Percentiles rank a stretch among this genome's conserved stretches.
These are phyloP conservation scores for Synchiropus splendidus DNA, from an alignment of 2,113 vertebrate genomes.

Conservation along the genomic window DNA sequence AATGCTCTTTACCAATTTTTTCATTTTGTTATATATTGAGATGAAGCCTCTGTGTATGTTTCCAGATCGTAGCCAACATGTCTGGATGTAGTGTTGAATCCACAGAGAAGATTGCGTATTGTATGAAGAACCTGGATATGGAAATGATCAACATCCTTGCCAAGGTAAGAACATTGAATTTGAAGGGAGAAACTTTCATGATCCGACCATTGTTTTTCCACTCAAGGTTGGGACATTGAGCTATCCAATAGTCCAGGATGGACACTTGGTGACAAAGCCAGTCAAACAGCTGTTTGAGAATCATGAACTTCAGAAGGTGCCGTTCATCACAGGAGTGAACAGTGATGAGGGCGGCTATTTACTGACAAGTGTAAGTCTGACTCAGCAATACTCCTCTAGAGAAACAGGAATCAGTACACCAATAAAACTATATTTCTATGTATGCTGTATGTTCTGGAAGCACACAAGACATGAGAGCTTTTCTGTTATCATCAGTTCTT, in stretches of 20 bases:
- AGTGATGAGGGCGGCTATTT: constrained; percentile 3
- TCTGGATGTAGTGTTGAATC: constrained; percentile 55
- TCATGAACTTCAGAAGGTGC: constrained; percentile 1
- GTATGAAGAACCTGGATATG: constrained; percentile 47
- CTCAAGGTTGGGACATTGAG: background rate
- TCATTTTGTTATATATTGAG: background rate
- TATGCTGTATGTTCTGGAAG: too few relatives aligned
- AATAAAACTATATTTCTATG: too few relatives aligned
- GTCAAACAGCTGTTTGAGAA: background rate
- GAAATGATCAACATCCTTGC: constrained; percentile 11
- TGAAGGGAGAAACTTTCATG: background rate
- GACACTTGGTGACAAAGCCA: constrained; percentile 1
- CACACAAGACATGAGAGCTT: too few relatives aligned
- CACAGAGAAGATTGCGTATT: constrained; percentile 49
- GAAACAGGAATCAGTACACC: background rate
- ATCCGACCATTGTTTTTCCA: background rate
- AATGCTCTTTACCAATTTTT: too few relatives aligned
- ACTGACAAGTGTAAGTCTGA: background rate
- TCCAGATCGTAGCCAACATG: constrained; percentile 44
- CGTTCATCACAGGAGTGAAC: constrained; percentile 3
- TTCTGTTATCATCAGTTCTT: constrained; percentile 24
- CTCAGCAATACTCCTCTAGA: background rate
- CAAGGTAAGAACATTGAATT: background rate
- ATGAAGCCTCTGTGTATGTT: too few relatives aligned
- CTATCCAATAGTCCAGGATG: constrained; percentile 5